Base-by-base conservation (phyloP, 1,140 invertebrate genomes). In the Drosophila lacertosa region DNA sequence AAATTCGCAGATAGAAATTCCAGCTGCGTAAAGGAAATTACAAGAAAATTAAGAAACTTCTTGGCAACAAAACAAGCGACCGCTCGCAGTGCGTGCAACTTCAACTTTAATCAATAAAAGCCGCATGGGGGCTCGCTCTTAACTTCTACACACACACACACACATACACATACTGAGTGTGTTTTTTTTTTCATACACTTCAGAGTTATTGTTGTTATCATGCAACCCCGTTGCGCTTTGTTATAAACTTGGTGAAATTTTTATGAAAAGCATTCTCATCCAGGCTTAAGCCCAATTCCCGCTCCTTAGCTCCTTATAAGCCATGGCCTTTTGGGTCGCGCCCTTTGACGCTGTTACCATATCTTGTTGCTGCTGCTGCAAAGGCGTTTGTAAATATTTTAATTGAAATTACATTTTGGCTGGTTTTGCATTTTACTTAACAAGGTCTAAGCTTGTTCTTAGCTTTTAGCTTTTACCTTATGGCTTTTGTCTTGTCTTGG, bases 1-100 rank as follows among this genome's bases (percentile, higher is more conserved):
- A 88, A 88, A 88, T 88, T 88, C 60, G 75, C 82, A 88, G 81
- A 88, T 88, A 89, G 83, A 83, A 88, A 88, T 88, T 88, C 82
- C 82, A 78, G 62, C 83, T 68, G 82, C 78, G 83, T 76, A 68
- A 72, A 74, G 67, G 82, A 88, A 88, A 88, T 88, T 88, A 88
- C 82, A 88, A 79, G 63, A 89, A 89, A 79, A 88, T 88, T 88
- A 88, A 89, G 71, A 88, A 88, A 89, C 67, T 88, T 88, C 40
- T 48, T 62, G 33, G 47, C 62, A 26, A 37, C 62, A 26, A 37
- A 29, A 54, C 29, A 44, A 64, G 59, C 58, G 55, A 76, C 29
- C 51, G 48, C 66, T 60, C 77, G 66, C 55, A 66, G 77, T 76
- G 82, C 67, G 74, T 80, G 44, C 75, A 81, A 86, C 82, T 86